These are phyloP conservation scores for Manduca sexta DNA, from an alignment of 1,140 invertebrate species.

Conservation along the genomic window DNA sequence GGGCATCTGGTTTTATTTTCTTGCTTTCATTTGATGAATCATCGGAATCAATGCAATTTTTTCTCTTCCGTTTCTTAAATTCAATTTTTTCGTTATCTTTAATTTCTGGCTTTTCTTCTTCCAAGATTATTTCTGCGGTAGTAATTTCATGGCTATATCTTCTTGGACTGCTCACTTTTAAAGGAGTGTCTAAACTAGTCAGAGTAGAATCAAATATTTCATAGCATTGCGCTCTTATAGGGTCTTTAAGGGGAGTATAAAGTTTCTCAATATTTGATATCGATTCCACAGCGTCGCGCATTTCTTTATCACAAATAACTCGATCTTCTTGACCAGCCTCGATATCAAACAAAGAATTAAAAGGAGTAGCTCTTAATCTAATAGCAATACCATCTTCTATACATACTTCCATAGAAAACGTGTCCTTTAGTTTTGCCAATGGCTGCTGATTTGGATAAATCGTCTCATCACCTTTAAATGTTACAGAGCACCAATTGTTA, in stretches of 20 bases:
- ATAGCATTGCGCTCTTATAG: slow-evolving; percentile 35
- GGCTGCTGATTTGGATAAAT: slow-evolving; percentile 22
- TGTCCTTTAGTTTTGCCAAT: slow-evolving; percentile 46
- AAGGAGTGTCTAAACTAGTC: slow-evolving; percentile 57
- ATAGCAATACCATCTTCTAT: slow-evolving; percentile 56
- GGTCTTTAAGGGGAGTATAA: slow-evolving; percentile 55
- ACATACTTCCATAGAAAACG: slow-evolving; percentile 55
- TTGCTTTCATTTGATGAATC: slow-evolving; percentile 37
- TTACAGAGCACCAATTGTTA: slow-evolving; percentile 34
- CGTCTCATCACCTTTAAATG: slow-evolving; percentile 33
- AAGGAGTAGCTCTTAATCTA: slow-evolving; percentile 43
- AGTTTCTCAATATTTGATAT: slow-evolving; percentile 42
- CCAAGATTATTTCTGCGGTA: slow-evolving; percentile 40
- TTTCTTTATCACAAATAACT: slow-evolving; percentile 31
- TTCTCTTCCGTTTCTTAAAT: slow-evolving; percentile 48
- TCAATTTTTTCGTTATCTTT: slow-evolving; percentile 50
- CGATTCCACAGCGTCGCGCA: slow-evolving; percentile 38
- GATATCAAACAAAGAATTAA: slow-evolving; percentile 31
- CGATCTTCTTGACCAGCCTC: slow-evolving; percentile 16
- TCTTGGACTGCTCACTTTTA: slow-evolving; percentile 40
- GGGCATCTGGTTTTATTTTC: slow-evolving; percentile 43
- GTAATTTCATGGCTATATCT: slow-evolving; percentile 23
- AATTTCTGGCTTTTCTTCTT: slow-evolving; percentile 42
- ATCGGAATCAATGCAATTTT: slow-evolving; percentile 30
- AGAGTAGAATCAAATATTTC: slow-evolving; percentile 63